Conservation (phyloP, 2,113 vertebrate genomes). For the Oceanites oceanicus region DNA sequence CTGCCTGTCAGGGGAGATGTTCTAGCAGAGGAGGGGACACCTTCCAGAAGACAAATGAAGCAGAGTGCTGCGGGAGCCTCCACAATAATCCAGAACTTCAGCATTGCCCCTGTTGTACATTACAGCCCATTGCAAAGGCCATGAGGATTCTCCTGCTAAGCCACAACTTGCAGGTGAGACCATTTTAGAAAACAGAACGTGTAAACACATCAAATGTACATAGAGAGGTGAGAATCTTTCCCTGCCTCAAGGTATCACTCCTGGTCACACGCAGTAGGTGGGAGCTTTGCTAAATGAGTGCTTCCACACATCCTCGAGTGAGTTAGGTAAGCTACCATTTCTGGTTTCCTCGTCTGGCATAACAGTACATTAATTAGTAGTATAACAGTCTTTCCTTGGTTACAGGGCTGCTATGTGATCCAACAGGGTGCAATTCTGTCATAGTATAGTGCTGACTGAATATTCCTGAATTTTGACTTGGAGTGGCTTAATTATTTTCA, state of each 20-base stretch:
- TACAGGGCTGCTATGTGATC: not conserved
- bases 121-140: not conserved
- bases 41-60: not conserved
- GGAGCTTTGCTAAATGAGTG: not conserved
- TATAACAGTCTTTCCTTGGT: not conserved
- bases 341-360: not conserved
- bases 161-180: not conserved
- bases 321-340: not conserved
- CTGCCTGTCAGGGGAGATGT: not conserved
- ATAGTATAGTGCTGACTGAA: not conserved
- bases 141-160: not conserved
- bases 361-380: not conserved
- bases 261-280: not conserved
- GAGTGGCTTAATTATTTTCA: not conserved
- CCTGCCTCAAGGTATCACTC: not conserved
- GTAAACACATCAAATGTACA: not conserved
- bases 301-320: not conserved
- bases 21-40: not conserved
- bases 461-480: not conserved
- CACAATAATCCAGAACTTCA: not conserved
- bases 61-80: not conserved
- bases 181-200: not conserved
- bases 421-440: not conserved
- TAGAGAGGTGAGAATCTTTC: not conserved
- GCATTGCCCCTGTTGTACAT: not conserved